phyloP scores from a whole-genome alignment of 2,888 invertebrate genomes.

The Synergus laeviventris region DNA sequence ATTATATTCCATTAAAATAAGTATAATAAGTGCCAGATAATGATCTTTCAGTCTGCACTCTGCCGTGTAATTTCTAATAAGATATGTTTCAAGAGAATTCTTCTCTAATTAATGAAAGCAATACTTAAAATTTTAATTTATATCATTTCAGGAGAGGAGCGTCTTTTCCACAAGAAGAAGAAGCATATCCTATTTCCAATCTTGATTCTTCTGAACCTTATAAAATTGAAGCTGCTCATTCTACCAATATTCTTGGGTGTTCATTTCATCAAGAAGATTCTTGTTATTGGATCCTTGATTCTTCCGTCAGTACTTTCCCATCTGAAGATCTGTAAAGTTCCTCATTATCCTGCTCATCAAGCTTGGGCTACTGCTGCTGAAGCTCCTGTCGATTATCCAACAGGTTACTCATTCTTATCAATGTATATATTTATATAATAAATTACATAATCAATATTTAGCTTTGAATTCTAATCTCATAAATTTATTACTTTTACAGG shows the following conservation, averaged over 20 bases:
- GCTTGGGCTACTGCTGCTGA: constrained; percentile 69
- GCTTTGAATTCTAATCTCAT: neutral
- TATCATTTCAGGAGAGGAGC: constrained; percentile 46
- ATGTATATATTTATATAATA: neutral
- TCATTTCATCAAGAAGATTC: constrained; percentile 82
- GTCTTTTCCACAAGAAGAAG: constrained; percentile 80
- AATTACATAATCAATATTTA: neutral
- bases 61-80: neutral
- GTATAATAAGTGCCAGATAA: neutral
- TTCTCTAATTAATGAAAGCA: neutral
- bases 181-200: constrained; percentile 83
- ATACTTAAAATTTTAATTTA: neutral
- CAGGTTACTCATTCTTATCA: constrained; percentile 55
- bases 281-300: constrained; percentile 80
- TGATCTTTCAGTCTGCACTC: neutral
- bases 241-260: constrained; percentile 81
- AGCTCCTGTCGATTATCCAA: constrained; percentile 70
- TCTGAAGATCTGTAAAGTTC: constrained; percentile 72
- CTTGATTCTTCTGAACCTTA: constrained; percentile 70
- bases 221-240: constrained; percentile 79
- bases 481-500: constrained; percentile 55
- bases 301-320: constrained; percentile 80
- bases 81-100: neutral
- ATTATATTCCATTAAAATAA: neutral
- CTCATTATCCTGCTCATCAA: constrained; percentile 64